phyloP scores from a whole-genome alignment of 2,113 vertebrate species.

The Enhydra lutris region DNA sequence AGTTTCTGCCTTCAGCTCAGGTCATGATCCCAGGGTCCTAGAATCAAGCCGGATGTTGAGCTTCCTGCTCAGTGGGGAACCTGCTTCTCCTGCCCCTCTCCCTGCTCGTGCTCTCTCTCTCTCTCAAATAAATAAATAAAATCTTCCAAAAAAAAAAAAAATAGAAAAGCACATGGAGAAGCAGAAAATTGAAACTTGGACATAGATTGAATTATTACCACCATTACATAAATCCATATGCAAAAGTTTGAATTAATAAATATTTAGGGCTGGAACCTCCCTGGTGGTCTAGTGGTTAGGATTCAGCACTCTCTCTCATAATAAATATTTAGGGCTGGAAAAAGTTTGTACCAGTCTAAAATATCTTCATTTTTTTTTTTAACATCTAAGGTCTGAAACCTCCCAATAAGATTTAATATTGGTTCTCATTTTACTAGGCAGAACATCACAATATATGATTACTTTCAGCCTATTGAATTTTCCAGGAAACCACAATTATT shows the following conservation, averaged over 20 bases:
- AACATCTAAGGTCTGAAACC: background rate
- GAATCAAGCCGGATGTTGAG: too few species aligned
- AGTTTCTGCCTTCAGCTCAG: too few species aligned
- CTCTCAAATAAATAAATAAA: background rate
- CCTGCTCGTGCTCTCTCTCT: too few species aligned
- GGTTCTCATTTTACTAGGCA: background rate
- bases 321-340: background rate
- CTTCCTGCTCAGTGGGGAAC: too few species aligned
- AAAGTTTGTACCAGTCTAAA: background rate
- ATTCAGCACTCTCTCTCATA: background rate
- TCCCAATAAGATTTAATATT: background rate
- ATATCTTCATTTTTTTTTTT: background rate
- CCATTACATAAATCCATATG: background rate
- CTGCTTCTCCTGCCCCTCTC: too few species aligned
- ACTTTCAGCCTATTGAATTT: background rate
- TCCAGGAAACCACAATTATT: background rate
- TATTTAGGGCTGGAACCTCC: background rate
- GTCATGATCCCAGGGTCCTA: too few species aligned
- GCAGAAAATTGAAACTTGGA: background rate
- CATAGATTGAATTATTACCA: background rate
- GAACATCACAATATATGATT: background rate
- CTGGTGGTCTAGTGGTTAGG: too few species aligned
- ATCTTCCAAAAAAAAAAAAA: background rate
- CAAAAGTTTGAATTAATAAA: slow-evolving; percentile 8
- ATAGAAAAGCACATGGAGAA: slow-evolving; percentile 1